A percentile compares a stretch with the other conserved stretches of the same genome.
Conservation (phyloP, 35 echinoderm and acorn worm species). For the Strongylocentrotus purpuratus region DNA sequence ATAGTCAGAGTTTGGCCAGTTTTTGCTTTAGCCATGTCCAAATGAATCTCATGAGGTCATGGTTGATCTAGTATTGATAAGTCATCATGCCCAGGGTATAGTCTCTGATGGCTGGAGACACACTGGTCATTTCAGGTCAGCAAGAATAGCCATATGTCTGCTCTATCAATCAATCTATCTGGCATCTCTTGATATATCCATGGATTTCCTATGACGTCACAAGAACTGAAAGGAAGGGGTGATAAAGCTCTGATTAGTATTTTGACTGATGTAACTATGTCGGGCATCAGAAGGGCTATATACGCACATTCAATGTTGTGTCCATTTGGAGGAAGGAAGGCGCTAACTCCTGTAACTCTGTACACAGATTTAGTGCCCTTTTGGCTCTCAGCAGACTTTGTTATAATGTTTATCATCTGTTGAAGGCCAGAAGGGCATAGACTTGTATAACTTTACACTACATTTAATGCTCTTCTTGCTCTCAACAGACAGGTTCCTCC, state of each 20-base stretch:
- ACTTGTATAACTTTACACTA: not conserved
- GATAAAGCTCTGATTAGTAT: not conserved
- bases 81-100: not conserved
- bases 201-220: not conserved
- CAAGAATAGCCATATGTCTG: not conserved
- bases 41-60: not conserved
- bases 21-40: not conserved
- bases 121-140: not conserved
- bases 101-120: not conserved
- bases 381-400: no score
- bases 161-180: not conserved
- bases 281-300: not conserved
- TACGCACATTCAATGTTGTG: not conserved
- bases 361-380: no score
- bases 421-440: not conserved
- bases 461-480: not conserved
- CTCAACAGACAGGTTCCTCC: not conserved
- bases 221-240: not conserved
- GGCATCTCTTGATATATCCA: not conserved
- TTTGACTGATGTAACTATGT: not conserved
- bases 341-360: no score
- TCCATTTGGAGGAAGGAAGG: no score
- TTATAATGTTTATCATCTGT: not conserved
- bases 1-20: no score
- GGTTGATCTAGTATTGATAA: not conserved